A percentile compares a stretch with the other conserved stretches of the same genome.
phyloP scores from a whole-genome alignment of 2,113 vertebrate species.

The Sinocyclocheilus grahami region DNA sequence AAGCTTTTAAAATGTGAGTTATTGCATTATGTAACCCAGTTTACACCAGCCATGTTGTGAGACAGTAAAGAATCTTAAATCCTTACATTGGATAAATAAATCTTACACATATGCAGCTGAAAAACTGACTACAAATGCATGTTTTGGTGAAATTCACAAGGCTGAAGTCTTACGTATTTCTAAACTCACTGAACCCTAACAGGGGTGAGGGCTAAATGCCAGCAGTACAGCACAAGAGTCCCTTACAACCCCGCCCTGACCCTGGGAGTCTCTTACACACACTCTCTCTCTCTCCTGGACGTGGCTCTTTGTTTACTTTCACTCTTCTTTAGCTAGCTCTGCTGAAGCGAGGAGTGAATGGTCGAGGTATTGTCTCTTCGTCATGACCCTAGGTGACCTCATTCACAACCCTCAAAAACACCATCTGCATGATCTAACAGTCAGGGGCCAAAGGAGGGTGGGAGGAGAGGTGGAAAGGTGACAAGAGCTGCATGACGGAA shows the following conservation, averaged over 20 bases:
- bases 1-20: neutral
- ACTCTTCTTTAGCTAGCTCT: slow-evolving; percentile 73
- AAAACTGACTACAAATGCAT: neutral
- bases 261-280: slow-evolving; percentile 39
- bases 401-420: slow-evolving; percentile 78
- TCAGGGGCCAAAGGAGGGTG: slow-evolving; percentile 66
- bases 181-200: slow-evolving; percentile 46
- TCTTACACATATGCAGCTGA: neutral
- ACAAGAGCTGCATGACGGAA: slow-evolving; percentile 24
- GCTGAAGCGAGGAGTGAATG: slow-evolving; percentile 69
- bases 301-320: slow-evolving; percentile 78
- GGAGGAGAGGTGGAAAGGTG: slow-evolving; percentile 44
- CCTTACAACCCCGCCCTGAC: slow-evolving; percentile 36
- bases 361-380: slow-evolving; percentile 80
- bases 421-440: slow-evolving; percentile 83
- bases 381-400: slow-evolving; percentile 76
- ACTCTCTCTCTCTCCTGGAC: slow-evolving; percentile 52
- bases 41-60: neutral
- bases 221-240: slow-evolving; percentile 24
- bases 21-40: neutral
- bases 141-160: slow-evolving; percentile 12
- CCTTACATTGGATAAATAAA: neutral
- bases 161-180: neutral
- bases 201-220: slow-evolving; percentile 44
- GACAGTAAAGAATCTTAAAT: neutral